Percentiles rank a stretch among this genome's conserved stretches.
Conservation (phyloP, 2,797 vertebrate genomes). For the Lycodopsis pacificus region DNA sequence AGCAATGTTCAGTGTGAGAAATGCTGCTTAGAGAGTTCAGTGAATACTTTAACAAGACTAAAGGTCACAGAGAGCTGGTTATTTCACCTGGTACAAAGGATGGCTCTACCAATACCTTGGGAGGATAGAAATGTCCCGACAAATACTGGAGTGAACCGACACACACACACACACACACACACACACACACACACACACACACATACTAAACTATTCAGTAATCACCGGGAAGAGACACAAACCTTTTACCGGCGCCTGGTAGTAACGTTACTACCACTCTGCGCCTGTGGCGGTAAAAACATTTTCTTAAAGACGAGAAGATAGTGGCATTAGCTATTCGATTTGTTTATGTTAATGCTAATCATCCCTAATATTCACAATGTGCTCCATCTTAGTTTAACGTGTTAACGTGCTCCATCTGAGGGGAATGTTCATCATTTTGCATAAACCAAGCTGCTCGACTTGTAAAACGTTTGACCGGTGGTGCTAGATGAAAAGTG, state of each 20-base stretch:
- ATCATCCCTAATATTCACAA: background rate
- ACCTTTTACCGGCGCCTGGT: too few species aligned
- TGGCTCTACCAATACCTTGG: too few species aligned
- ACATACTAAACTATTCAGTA: background rate
- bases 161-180: background rate
- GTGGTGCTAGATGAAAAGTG: background rate
- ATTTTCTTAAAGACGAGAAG: background rate
- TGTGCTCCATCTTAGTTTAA: background rate
- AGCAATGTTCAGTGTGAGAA: conserved; percentile 25
- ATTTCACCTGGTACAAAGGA: too few species aligned
- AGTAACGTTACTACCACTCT: background rate
- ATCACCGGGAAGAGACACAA: background rate
- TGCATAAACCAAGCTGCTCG: background rate
- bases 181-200: too few species aligned
- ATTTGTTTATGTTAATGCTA: too few species aligned
- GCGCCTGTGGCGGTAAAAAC: background rate
- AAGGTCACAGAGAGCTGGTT: background rate
- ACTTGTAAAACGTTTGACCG: background rate
- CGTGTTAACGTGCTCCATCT: background rate
- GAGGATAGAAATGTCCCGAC: background rate
- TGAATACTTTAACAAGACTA: background rate
- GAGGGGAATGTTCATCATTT: background rate
- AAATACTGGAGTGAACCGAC: background rate
- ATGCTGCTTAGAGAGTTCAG: conserved; percentile 18
- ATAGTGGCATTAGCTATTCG: too few species aligned